phyloP scores from a whole-genome alignment of 1,140 invertebrate species.

The Drosophila funebris region DNA sequence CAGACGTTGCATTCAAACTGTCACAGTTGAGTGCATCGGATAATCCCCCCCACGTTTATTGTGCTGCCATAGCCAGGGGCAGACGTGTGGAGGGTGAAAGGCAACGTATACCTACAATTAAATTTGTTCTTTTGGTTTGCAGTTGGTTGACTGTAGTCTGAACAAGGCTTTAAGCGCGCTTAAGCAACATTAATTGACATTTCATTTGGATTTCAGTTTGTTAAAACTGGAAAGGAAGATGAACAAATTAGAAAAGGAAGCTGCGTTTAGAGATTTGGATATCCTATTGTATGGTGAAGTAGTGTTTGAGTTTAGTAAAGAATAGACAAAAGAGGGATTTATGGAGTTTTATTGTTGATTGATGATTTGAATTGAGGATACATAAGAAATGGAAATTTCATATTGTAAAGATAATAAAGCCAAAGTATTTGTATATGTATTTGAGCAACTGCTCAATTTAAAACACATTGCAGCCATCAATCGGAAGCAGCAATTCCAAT shows the following conservation, averaged over 20 bases:
- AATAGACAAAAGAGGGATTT: too few species aligned
- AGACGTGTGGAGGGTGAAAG: neutral
- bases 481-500: neutral
- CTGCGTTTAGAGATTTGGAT: too few species aligned
- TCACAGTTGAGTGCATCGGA: slow-evolving; percentile 32
- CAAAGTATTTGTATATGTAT: neutral
- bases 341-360: too few species aligned
- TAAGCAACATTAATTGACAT: neutral
- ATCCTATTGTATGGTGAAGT: too few species aligned
- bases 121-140: slow-evolving; percentile 22
- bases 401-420: too few species aligned
- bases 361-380: too few species aligned
- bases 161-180: neutral
- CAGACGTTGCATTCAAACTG: slow-evolving; percentile 33
- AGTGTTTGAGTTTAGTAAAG: too few species aligned
- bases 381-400: too few species aligned
- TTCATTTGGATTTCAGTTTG: neutral
- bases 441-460: neutral
- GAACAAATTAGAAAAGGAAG: neutral
- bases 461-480: neutral
- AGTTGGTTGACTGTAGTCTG: slow-evolving; percentile 7
- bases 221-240: neutral
- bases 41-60: slow-evolving; percentile 42
- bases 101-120: neutral
- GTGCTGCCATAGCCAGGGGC: neutral